Conservation (phyloP, 2,888 invertebrate genomes). For the Pseudococcus jackbeardsleyi region DNA sequence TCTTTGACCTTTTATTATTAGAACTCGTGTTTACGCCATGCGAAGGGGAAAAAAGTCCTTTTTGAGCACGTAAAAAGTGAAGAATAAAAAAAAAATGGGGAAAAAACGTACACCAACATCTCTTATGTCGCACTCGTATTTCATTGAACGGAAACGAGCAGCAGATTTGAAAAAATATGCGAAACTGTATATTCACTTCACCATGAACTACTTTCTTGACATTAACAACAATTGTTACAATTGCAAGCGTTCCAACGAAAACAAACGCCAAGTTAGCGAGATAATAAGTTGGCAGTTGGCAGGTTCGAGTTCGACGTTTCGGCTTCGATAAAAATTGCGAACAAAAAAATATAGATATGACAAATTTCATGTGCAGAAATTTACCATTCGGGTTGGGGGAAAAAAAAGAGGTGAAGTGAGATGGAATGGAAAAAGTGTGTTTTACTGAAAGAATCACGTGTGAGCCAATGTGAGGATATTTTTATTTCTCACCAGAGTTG, state of each 20-base stretch:
- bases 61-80: neutral
- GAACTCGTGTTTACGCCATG: neutral
- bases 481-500: neutral
- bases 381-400: neutral
- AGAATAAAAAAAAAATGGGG: neutral
- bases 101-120: neutral
- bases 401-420: neutral
- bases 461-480: neutral
- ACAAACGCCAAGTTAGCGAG: conserved; percentile 27
- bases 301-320: conserved; percentile 15
- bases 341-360: neutral
- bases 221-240: conserved; percentile 43
- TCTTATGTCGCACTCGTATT: neutral
- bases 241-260: conserved; percentile 42
- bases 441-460: neutral
- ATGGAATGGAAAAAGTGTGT: neutral
- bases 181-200: conserved; percentile 44
- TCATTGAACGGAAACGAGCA: conserved; percentile 1
- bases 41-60: neutral
- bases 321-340: neutral
- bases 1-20: neutral
- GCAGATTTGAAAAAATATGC: conserved; percentile 49
- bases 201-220: conserved; percentile 53
- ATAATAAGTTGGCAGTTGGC: conserved; percentile 36
- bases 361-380: neutral